Evolutionary conservation across 2,113 vertebrate species (phyloP).

Genomic region (Donacobius atricapilla): DNA sequence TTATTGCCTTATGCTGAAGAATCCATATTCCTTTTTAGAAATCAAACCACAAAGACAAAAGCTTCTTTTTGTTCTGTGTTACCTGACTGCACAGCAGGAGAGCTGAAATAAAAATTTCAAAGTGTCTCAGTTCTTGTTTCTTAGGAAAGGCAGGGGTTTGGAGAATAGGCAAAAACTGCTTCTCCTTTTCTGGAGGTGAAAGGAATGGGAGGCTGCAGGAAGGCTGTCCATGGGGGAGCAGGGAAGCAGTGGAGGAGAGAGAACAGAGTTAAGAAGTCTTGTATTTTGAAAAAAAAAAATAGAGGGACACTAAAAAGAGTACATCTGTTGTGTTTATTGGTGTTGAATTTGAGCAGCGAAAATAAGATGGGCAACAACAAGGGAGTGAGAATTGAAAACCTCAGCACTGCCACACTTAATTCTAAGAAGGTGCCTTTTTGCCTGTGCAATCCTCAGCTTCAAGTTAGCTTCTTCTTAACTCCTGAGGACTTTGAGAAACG

Average conservation of each 20-base stretch:
- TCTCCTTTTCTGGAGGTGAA: constrained; percentile 4
- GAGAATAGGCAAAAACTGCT: background rate
- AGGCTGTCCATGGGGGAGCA: background rate
- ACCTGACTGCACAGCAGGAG: constrained; percentile 13
- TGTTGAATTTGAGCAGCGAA: background rate
- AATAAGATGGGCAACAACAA: background rate
- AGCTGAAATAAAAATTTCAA: constrained; percentile 32
- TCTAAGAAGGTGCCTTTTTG: background rate
- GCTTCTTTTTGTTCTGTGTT: constrained; percentile 19
- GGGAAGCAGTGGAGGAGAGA: background rate
- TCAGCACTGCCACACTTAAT: background rate
- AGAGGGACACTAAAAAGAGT: background rate
- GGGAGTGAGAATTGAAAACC: background rate
- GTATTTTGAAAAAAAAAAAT: background rate
- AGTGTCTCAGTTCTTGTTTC: background rate
- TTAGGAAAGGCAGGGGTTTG: background rate
- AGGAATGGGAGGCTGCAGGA: constrained; percentile 13
- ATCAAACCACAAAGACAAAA: constrained; percentile 22
- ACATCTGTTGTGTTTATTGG: background rate
- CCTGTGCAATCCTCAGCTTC: background rate
- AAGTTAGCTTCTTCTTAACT: background rate
- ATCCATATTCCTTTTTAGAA: background rate
- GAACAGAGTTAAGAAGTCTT: background rate
- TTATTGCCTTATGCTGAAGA: background rate
- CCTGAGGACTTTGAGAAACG: background rate